Percentiles rank a stretch among this genome's conserved stretches.
Evolutionary conservation across 2,888 invertebrate species (phyloP).

Genomic region (Brachypalpus laphriformis): DNA sequence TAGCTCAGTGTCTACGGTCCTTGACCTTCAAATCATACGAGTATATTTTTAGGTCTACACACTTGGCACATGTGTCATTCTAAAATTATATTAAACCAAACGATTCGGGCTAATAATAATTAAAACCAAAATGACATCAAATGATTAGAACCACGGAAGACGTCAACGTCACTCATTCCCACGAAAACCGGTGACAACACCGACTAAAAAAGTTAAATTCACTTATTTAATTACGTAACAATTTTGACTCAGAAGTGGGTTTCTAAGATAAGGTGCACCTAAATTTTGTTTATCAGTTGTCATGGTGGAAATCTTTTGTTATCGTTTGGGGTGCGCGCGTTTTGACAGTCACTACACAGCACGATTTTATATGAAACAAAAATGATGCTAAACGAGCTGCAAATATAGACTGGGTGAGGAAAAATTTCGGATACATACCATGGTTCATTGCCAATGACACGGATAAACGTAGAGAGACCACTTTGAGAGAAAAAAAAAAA

Average conservation of each 20-base stretch:
- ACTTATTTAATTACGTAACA: slow-evolving; percentile 8
- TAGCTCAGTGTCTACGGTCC: not conserved
- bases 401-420: not conserved
- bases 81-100: not conserved
- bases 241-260: not conserved
- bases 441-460: not conserved
- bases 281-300: not conserved
- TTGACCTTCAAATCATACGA: not conserved
- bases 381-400: too few species aligned
- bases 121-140: not conserved
- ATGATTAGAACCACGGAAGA: not conserved
- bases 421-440: not conserved
- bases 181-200: slow-evolving; percentile 6
- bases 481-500: too few species aligned
- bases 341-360: too few species aligned
- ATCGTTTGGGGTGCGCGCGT: not conserved
- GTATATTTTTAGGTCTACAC: not conserved
- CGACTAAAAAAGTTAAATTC: not conserved
- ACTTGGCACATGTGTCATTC: not conserved
- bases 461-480: not conserved
- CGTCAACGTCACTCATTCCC: slow-evolving; percentile 4
- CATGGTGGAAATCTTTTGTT: not conserved
- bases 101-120: not conserved
- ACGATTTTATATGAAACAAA: too few species aligned
- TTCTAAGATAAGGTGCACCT: not conserved